Conservation (phyloP, 2,888 invertebrate genomes). For the Carpatolechia fugitivella region DNA sequence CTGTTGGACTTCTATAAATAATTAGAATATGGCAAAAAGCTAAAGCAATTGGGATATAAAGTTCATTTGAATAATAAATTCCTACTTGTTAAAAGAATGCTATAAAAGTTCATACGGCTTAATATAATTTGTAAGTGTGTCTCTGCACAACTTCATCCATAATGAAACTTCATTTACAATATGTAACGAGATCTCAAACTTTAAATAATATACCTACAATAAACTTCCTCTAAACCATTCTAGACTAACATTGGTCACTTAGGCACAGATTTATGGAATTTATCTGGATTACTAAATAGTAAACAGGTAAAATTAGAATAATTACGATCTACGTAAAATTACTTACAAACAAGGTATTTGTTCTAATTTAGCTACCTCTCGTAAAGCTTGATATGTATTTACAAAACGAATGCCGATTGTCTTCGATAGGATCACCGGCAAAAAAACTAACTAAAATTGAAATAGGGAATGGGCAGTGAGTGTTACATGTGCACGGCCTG, state of each 20-base stretch:
- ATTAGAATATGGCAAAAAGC: conserved; percentile 3
- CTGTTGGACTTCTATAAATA: neutral
- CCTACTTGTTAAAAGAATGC: neutral
- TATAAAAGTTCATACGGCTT: neutral
- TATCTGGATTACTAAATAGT: neutral
- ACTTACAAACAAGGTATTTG: neutral
- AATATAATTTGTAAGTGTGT: too few species aligned
- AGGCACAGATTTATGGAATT: conserved; percentile 8
- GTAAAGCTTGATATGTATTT: conserved; percentile 20
- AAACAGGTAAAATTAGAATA: conserved; percentile 1
- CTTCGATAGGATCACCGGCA: neutral
- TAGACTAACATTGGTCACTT: conserved; percentile 14
- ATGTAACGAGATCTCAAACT: conserved; percentile 9
- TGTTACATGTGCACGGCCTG: conserved; percentile 48
- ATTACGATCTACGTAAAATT: conserved; percentile 8
- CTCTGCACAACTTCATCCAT: neutral
- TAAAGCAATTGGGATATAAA: neutral
- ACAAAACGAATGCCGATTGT: conserved; percentile 1
- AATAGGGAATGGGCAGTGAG: conserved; percentile 50
- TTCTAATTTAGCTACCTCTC: conserved; percentile 4
- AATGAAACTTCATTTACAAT: conserved; percentile 7
- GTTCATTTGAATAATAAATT: neutral
- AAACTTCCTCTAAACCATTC: too few species aligned
- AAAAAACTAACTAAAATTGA: neutral
- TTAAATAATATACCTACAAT: neutral